A percentile compares a stretch with the other conserved stretches of the same genome.
Evolutionary conservation across 2,888 invertebrate species (phyloP).

Genomic region (Neocrepidodera transversa): DNA sequence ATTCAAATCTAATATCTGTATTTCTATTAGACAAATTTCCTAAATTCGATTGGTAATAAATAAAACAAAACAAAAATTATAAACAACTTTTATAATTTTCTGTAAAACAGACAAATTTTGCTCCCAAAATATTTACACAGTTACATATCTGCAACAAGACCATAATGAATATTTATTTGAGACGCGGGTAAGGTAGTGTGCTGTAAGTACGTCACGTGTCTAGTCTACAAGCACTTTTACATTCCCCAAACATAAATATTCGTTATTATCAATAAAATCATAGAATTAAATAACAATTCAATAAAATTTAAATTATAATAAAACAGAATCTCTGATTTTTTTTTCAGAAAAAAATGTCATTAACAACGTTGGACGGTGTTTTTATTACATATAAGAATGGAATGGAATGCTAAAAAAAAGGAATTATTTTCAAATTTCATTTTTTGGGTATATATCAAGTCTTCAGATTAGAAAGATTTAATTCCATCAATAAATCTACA

Average conservation of each 20-base stretch:
- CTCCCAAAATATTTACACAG: conserved; percentile 58
- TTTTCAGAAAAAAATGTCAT: conserved; percentile 36
- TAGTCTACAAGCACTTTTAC: conserved; percentile 23
- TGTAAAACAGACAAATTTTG: conserved; percentile 59
- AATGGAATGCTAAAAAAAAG: conserved; percentile 36
- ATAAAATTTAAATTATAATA: conserved; percentile 52
- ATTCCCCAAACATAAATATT: conserved; percentile 22
- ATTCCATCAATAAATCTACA: no score
- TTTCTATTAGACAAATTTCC: no score
- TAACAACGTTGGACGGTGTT: conserved; percentile 48
- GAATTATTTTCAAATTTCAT: background rate
- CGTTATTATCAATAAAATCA: conserved; percentile 47
- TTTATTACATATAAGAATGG: conserved; percentile 14
- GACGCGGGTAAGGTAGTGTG: conserved; percentile 31
- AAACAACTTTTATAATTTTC: conserved; percentile 58
- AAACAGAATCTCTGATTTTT: conserved; percentile 45
- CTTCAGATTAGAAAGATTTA: background rate
- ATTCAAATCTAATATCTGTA: no score
- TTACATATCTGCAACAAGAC: conserved; percentile 45
- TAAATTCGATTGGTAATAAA: no score
- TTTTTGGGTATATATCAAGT: background rate
- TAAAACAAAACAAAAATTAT: conserved; percentile 19
- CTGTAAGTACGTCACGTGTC: conserved; percentile 38
- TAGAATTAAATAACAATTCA: conserved; percentile 54
- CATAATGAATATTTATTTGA: conserved; percentile 32